phyloP scores from a whole-genome alignment of 64 coral and sea anemone species.

The Hydrozoanthus tunicans region DNA sequence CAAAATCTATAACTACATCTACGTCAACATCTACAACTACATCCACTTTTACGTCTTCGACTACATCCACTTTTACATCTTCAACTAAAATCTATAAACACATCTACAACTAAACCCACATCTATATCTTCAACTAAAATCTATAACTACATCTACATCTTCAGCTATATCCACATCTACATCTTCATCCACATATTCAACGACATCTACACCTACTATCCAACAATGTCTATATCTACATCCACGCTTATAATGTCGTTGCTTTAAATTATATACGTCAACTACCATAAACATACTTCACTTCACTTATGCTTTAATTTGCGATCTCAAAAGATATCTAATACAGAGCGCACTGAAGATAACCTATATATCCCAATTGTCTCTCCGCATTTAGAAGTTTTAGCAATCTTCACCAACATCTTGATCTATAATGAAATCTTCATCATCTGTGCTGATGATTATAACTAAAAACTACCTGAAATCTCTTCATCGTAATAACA shows the following conservation, averaged over 20 bases:
- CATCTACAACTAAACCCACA: not conserved
- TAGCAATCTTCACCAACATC: not conserved
- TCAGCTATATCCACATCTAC: not conserved
- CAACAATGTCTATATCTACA: not conserved
- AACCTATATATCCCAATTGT: not conserved
- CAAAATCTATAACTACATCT: not conserved
- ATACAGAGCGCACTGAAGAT: not conserved
- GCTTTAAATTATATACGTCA: not conserved
- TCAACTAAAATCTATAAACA: not conserved
- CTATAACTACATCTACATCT: not conserved
- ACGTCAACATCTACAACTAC: not conserved
- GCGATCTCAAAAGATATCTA: not conserved
- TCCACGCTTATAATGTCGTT: not conserved
- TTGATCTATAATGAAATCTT: not conserved
- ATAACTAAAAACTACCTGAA: not conserved
- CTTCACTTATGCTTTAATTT: not conserved
- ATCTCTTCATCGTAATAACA: conserved; percentile 27
- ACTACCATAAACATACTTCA: not conserved
- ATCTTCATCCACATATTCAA: not conserved
- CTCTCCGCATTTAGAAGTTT: not conserved
- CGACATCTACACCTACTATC: not conserved
- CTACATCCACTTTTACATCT: not conserved
- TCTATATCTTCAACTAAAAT: not conserved
- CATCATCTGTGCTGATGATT: not conserved
- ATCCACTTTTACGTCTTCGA: not conserved